Conservation (phyloP, 2,113 vertebrate genomes). For the Mixornis gularis region DNA sequence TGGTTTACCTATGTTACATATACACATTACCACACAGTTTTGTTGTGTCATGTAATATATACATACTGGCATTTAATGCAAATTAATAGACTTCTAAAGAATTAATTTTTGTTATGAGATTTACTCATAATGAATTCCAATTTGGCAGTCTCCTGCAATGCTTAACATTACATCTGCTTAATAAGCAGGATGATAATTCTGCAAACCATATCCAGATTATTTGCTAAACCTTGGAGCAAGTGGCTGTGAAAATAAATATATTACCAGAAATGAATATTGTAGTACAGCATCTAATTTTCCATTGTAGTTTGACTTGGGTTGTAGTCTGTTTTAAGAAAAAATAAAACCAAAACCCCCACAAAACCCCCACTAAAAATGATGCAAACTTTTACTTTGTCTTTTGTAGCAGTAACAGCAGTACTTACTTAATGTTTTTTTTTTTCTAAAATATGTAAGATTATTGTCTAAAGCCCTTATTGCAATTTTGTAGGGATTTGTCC, state of each 20-base stretch:
- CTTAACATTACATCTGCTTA: constrained; percentile 36
- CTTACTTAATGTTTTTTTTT: neutral
- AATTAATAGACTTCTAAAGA: constrained; percentile 20
- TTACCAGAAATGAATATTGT: neutral
- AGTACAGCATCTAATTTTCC: neutral
- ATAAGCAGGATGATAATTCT: neutral
- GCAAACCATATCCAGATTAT: neutral
- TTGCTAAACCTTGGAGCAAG: neutral
- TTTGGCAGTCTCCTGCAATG: constrained; percentile 18
- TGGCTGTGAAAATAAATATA: neutral
- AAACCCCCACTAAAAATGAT: too few species aligned
- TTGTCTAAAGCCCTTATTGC: neutral
- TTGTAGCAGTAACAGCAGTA: neutral
- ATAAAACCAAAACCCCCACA: neutral
- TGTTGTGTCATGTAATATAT: neutral
- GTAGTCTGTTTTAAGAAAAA: neutral
- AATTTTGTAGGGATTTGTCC: neutral
- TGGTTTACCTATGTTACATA: neutral
- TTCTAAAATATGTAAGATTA: neutral
- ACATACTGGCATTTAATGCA: neutral
- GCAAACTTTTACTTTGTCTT: neutral
- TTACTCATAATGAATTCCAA: constrained; percentile 11
- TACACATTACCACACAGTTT: neutral
- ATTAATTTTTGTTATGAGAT: constrained; percentile 19
- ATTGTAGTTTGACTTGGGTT: neutral